Base-by-base conservation (phyloP, 2,797 vertebrate species). In the Paratrypauchen microcephalus region DNA sequence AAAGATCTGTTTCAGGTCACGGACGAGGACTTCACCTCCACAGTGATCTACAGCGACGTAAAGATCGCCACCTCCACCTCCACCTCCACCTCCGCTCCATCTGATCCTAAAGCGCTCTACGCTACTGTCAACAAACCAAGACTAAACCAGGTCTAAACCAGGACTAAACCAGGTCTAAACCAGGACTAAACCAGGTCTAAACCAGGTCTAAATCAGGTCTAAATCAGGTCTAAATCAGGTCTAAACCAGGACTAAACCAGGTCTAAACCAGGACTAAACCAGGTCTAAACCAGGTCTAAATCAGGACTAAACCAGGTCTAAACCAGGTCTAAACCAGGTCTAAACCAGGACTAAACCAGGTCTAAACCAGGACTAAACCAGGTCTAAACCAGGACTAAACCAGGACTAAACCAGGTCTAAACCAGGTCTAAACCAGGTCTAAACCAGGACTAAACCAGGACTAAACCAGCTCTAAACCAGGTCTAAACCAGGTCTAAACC, bases 1-100 rank as follows among this genome's bases (percentile, higher is more conserved):
- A 12, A 41, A 41, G 3, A 11, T 41, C 13, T 24, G 24, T 30
- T 58, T 58, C 30, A 61, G 59, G n/a, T 19, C 1, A 21, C 39
- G 13, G 19, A 60, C 8, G 30, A 36, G 2, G 47, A 13, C 2
- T 24, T 6, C 21, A 47, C 48, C 16, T 50, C 59, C 1, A 19
- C 66, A 4, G 70, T 76, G 56, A 60, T 23, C 1, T 72, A 76
- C 66, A 60, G 24, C 26, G 12, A 26, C 4, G 70, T 76, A n/a
- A n/a, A n/a, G n/a, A n/a, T n/a, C n/a, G n/a, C n/a, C 32, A 36
- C 7, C 32, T 9, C 32, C 32, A 9, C 32, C 32, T 9, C 32
- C 32, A 9, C 8, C 50, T 30, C 2, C 28, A 2, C 61, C 62
- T 16, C 48, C 6, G 64, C 24, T 52, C 66, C 58, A 7, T 6